Percentiles rank a stretch among this genome's conserved stretches.
Evolutionary conservation across 2,888 invertebrate species (phyloP).

Genomic region (Xiphydria camelus): DNA sequence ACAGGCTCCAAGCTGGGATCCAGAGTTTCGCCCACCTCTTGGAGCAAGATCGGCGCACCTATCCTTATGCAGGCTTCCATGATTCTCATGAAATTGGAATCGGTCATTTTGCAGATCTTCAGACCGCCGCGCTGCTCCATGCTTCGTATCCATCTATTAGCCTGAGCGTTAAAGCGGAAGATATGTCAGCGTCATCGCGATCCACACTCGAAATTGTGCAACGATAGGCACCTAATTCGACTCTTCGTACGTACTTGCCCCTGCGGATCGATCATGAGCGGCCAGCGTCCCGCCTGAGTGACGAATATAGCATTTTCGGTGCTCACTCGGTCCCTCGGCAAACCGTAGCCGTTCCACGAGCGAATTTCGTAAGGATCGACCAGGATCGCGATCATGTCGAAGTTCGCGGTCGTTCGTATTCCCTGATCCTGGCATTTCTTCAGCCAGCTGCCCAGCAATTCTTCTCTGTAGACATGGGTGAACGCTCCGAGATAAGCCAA

Average conservation of each 20-base stretch:
- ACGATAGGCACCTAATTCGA: too few relatives aligned
- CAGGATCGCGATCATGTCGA: slow-evolving; percentile 70
- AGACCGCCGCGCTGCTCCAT: slow-evolving; percentile 80
- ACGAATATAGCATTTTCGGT: slow-evolving; percentile 93
- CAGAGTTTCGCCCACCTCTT: slow-evolving; percentile 84
- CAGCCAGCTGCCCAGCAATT: slow-evolving; percentile 73
- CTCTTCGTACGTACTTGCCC: slow-evolving; percentile 72
- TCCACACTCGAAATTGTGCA: too few relatives aligned
- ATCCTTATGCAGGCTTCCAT: slow-evolving; percentile 82
- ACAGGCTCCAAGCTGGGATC: slow-evolving; percentile 87
- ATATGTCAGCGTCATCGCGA: too few relatives aligned
- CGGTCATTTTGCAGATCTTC: slow-evolving; percentile 78
- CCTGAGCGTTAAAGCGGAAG: too few relatives aligned
- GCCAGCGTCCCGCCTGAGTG: slow-evolving; percentile 80
- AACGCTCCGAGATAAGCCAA: slow-evolving; percentile 93
- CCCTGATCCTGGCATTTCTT: slow-evolving; percentile 65
- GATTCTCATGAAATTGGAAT: slow-evolving; percentile 72
- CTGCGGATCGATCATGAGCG: slow-evolving; percentile 93
- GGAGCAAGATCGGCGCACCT: slow-evolving; percentile 83
- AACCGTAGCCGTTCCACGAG: slow-evolving; percentile 85
- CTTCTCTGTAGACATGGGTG: slow-evolving; percentile 71
- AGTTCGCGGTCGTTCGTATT: slow-evolving; percentile 73
- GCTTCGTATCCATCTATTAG: slow-evolving; percentile 89
- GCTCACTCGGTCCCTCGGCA: slow-evolving; percentile 85
- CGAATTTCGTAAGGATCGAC: slow-evolving; percentile 87